Evolutionary conservation across 2,113 vertebrate genomes (phyloP).

Genomic region (Ardeotis arabs): DNA sequence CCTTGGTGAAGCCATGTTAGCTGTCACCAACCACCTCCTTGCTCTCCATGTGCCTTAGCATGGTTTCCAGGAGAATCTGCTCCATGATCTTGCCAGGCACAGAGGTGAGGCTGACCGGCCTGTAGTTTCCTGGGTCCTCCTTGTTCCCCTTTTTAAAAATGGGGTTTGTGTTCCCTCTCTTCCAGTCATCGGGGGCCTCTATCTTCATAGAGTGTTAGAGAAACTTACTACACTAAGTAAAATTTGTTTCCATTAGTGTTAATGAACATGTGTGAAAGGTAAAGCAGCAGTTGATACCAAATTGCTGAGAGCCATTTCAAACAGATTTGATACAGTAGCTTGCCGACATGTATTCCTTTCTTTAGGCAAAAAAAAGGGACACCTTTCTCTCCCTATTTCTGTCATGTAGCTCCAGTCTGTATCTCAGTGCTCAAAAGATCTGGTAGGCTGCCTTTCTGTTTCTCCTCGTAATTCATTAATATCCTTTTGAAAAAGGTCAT

Average conservation of each 20-base stretch:
- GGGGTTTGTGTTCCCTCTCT: too few relatives aligned
- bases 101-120: too few relatives aligned
- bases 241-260: not conserved
- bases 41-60: too few relatives aligned
- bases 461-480: slow-evolving; percentile 1
- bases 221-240: not conserved
- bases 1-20: too few relatives aligned
- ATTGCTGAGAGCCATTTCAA: not conserved
- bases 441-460: not conserved
- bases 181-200: too few relatives aligned
- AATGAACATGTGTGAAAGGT: not conserved
- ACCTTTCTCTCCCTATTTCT: not conserved
- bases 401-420: not conserved
- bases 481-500: not conserved
- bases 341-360: not conserved
- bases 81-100: too few relatives aligned
- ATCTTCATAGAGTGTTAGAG: not conserved
- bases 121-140: too few relatives aligned
- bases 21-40: too few relatives aligned
- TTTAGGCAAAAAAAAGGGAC: not conserved
- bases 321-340: not conserved
- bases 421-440: not conserved
- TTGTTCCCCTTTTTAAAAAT: too few relatives aligned
- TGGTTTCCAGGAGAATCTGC: too few relatives aligned
- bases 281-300: not conserved